phyloP scores from a whole-genome alignment of 2,113 vertebrate genomes.

The Solenodon paradoxus region DNA sequence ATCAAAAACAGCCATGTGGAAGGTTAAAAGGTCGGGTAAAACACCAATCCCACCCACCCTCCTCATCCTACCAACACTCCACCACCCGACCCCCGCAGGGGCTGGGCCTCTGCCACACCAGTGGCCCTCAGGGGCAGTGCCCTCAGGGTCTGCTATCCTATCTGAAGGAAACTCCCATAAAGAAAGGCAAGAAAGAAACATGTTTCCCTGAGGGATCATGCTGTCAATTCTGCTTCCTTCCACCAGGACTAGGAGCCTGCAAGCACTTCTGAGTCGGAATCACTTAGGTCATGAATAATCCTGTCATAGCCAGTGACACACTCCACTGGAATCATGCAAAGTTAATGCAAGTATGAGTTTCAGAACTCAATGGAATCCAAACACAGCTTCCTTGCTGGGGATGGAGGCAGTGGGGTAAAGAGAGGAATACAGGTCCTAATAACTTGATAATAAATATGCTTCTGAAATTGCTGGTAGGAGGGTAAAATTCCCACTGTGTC shows the following conservation, averaged over 20 bases:
- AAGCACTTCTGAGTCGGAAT: neutral
- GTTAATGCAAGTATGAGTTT: neutral
- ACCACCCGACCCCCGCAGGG: too few relatives aligned
- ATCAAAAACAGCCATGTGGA: neutral
- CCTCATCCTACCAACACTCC: too few relatives aligned
- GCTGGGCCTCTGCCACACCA: neutral
- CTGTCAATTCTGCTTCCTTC: neutral
- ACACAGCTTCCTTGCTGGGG: neutral
- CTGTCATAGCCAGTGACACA: neutral
- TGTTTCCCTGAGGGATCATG: fast-evolving
- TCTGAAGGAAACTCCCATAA: neutral
- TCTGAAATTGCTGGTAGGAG: neutral
- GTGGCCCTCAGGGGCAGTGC: neutral
- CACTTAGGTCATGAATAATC: neutral
- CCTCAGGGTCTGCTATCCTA: neutral
- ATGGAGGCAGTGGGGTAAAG: fast-evolving
- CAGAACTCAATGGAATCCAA: neutral
- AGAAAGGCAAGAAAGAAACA: neutral
- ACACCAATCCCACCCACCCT: too few relatives aligned
- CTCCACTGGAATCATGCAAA: neutral
- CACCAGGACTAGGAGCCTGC: neutral
- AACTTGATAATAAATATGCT: neutral
- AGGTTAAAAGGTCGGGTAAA: neutral
- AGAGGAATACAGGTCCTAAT: neutral
- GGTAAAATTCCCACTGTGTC: neutral